Conservation (phyloP, 1,140 invertebrate genomes). For the Pentalonia nigronervosa region DNA sequence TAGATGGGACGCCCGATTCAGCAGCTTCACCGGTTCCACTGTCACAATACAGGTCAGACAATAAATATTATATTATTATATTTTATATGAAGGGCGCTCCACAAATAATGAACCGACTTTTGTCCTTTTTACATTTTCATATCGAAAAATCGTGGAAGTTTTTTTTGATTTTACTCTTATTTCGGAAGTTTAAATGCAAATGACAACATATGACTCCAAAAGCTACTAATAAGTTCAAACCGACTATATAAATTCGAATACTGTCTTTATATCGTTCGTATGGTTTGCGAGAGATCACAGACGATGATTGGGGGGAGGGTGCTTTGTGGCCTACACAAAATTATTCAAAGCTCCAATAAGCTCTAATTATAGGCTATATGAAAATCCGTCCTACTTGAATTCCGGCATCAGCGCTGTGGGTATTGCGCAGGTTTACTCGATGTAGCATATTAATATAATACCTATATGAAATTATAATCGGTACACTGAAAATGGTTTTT, state of each 20-base stretch:
- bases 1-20: constrained; percentile 39
- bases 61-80: not conserved
- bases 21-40: not conserved
- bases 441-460: not conserved
- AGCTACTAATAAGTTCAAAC: no score
- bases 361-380: no score
- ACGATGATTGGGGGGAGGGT: no score
- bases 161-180: no score
- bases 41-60: constrained; percentile 30
- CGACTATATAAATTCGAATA: no score
- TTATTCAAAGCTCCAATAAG: no score
- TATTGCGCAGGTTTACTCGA: not conserved
- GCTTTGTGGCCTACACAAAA: no score
- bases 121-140: not conserved
- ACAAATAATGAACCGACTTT: not conserved
- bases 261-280: no score
- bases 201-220: no score
- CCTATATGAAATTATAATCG: not conserved
- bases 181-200: no score
- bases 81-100: not conserved
- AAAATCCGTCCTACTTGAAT: not conserved
- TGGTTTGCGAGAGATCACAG: no score
- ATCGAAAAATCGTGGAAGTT: not conserved
- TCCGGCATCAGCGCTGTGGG: not conserved
- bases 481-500: not conserved